Percentiles rank a stretch among this genome's conserved stretches.
phyloP scores from a whole-genome alignment of 1,140 invertebrate species.

The Ctenoplectra terminalis region DNA sequence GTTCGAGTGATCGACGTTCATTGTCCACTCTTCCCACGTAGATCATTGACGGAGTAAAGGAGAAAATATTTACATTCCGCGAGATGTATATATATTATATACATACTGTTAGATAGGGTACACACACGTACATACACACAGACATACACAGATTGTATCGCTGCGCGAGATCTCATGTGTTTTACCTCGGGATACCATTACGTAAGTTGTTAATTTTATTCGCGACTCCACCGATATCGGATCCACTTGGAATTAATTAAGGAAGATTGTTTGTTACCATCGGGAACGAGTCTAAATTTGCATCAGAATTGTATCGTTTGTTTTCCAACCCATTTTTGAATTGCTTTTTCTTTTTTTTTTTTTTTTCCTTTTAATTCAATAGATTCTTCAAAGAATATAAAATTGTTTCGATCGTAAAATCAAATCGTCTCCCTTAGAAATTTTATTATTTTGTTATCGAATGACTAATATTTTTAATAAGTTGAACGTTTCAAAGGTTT shows the following conservation, averaged over 20 bases:
- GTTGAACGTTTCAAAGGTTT: slow-evolving; percentile 3
- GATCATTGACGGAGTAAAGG: not conserved
- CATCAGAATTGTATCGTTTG: not conserved
- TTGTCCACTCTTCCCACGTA: slow-evolving; percentile 33
- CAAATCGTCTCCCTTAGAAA: not conserved
- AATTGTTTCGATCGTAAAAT: not conserved
- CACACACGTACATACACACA: not conserved
- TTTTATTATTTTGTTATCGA: not conserved
- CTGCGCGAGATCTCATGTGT: not conserved
- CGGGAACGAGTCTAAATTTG: not conserved
- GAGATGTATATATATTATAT: not conserved
- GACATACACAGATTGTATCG: not conserved
- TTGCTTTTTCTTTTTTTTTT: too few species aligned
- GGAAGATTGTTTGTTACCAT: not conserved
- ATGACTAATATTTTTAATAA: not conserved
- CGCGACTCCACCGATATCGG: not conserved
- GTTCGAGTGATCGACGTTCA: slow-evolving; percentile 48
- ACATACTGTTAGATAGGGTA: slow-evolving; percentile 6
- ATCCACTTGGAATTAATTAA: not conserved
- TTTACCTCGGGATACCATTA: not conserved
- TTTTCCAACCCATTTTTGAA: not conserved
- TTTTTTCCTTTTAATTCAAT: too few species aligned
- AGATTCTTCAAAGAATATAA: not conserved
- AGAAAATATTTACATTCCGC: slow-evolving; percentile 37
- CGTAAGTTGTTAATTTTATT: slow-evolving; percentile 12